Percentiles rank a stretch among this genome's conserved stretches.
These are phyloP conservation scores for Microplitis mediator DNA, from an alignment of 1,140 invertebrate species.

Conservation along the genomic window DNA sequence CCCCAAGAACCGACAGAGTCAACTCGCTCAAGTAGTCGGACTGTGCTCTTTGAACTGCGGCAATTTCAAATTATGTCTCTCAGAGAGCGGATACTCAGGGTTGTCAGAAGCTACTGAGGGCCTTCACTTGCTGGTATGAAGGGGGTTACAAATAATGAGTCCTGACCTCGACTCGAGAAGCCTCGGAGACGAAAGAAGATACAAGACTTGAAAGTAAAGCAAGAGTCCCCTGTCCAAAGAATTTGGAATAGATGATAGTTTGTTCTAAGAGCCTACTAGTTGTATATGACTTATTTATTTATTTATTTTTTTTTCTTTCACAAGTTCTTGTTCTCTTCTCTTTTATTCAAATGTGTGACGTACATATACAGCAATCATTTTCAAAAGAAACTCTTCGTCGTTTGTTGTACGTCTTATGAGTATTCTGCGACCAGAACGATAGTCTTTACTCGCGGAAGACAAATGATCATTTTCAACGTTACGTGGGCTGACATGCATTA, in stretches of 20 bases:
- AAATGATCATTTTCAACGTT: constrained; percentile 30
- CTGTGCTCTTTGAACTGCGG: constrained; percentile 59
- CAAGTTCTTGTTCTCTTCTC: constrained; percentile 18
- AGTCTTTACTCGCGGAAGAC: constrained; percentile 23
- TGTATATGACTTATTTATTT: neutral
- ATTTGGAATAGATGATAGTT: constrained; percentile 26
- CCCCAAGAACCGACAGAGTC: constrained; percentile 56
- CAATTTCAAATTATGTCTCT: constrained; percentile 61
- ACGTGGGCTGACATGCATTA: constrained; percentile 19
- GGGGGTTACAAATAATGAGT: constrained; percentile 9
- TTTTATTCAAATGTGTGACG: constrained; percentile 26
- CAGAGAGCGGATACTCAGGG: constrained; percentile 55
- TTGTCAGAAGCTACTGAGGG: constrained; percentile 29
- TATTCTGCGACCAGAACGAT: neutral
- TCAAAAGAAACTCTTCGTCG: constrained; percentile 22
- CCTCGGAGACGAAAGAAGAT: constrained; percentile 6
- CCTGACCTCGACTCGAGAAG: constrained; percentile 36
- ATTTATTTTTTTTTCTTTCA: constrained; percentile 2
- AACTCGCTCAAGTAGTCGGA: constrained; percentile 61
- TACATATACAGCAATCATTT: constrained; percentile 22
- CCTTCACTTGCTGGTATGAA: neutral
- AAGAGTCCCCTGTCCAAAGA: neutral
- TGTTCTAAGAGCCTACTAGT: constrained; percentile 15
- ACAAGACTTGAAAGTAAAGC: neutral
- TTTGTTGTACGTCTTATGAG: constrained; percentile 6